Evolutionary conservation across 2,888 invertebrate species (phyloP).

Genomic region (Eudasyphora cyanicolor): DNA sequence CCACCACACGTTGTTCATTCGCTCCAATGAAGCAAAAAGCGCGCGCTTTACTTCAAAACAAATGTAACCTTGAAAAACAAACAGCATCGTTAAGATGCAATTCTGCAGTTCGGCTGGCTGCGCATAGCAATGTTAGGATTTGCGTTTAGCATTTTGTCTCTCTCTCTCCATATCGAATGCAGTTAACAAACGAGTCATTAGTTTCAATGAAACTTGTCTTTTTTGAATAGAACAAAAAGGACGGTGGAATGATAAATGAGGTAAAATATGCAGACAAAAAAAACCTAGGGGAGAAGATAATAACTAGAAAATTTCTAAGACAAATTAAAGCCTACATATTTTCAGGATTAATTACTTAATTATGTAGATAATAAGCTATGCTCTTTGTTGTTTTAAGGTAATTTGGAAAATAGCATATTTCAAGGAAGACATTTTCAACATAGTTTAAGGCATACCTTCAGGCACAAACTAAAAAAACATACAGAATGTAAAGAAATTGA

Average conservation of each 20-base stretch:
- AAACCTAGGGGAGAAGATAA: background rate
- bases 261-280: background rate
- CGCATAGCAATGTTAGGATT: conserved; percentile 11
- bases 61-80: conserved; percentile 76
- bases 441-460: too few relatives aligned
- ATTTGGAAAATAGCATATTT: too few relatives aligned
- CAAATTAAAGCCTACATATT: background rate
- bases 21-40: conserved; percentile 48
- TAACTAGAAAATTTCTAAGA: background rate
- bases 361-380: too few relatives aligned
- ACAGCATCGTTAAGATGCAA: conserved; percentile 67
- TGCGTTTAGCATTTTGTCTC: background rate
- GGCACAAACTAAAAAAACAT: too few relatives aligned
- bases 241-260: background rate
- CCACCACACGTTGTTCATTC: background rate
- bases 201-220: conserved; percentile 6
- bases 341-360: background rate
- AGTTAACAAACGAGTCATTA: conserved; percentile 54
- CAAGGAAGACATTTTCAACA: too few relatives aligned
- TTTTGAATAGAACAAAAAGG: conserved; percentile 19
- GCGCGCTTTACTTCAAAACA: conserved; percentile 69
- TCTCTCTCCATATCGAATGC: background rate
- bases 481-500: too few relatives aligned
- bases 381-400: too few relatives aligned
- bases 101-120: too few relatives aligned